phyloP scores from a whole-genome alignment of 2,113 vertebrate genomes.

The Oenanthe oenanthe region DNA sequence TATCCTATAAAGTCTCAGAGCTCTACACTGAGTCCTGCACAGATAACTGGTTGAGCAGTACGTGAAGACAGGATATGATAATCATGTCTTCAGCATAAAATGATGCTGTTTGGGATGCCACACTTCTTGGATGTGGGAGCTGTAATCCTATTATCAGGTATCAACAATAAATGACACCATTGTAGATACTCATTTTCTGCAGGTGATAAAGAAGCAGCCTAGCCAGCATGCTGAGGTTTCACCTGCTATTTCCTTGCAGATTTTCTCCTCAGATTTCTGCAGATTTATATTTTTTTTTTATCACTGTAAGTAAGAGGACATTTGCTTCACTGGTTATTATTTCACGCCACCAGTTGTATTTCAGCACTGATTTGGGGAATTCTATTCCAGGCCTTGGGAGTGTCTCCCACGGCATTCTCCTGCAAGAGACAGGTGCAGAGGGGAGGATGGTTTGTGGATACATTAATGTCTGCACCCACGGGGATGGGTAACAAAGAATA shows the following conservation, averaged over 20 bases:
- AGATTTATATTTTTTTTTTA: neutral
- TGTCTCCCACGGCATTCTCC: neutral
- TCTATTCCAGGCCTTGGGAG: neutral
- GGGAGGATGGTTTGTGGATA: neutral
- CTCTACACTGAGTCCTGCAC: neutral
- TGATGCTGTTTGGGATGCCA: neutral
- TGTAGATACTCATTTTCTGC: slow-evolving; percentile 38
- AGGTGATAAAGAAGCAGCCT: slow-evolving; percentile 47
- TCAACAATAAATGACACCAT: slow-evolving; percentile 23
- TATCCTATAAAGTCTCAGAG: slow-evolving; percentile 6
- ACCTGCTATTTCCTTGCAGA: slow-evolving; percentile 10
- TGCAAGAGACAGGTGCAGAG: neutral
- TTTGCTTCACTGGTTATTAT: neutral
- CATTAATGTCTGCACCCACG: fast-evolving
- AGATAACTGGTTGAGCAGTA: slow-evolving; percentile 46
- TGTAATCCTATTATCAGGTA: slow-evolving; percentile 63
- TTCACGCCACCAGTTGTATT: neutral
- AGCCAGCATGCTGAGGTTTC: slow-evolving; percentile 8
- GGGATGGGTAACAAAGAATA: neutral
- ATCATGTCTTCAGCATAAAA: slow-evolving; percentile 50
- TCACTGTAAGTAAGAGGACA: neutral
- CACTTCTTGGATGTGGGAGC: slow-evolving; percentile 12
- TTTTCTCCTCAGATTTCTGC: slow-evolving; percentile 18
- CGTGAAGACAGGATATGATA: slow-evolving; percentile 23
- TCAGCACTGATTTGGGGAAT: neutral